phyloP scores from a whole-genome alignment of 2,113 vertebrate species.

The Sylvia atricapilla region DNA sequence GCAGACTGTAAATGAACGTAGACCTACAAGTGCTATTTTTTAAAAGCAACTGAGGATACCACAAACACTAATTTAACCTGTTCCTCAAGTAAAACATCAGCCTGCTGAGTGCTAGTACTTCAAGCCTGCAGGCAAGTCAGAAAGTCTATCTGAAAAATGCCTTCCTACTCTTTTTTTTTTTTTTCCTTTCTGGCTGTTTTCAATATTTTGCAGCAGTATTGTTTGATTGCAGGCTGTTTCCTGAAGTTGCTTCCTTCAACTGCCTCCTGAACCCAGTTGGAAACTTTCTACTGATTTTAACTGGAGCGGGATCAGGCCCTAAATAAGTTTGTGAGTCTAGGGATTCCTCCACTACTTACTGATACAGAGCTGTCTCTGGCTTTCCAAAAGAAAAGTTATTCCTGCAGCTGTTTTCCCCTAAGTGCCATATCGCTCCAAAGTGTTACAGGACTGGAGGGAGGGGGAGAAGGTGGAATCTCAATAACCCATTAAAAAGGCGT shows the following conservation, averaged over 20 bases:
- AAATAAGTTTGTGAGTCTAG: background rate
- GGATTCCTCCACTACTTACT: too few species aligned
- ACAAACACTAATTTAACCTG: background rate
- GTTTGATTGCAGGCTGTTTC: conserved; percentile 11
- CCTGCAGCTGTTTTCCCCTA: conserved; percentile 40
- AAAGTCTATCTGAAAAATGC: conserved; percentile 7
- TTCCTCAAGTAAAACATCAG: background rate
- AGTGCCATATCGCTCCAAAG: conserved; percentile 33
- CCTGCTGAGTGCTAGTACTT: background rate
- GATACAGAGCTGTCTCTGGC: background rate
- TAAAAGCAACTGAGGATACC: background rate
- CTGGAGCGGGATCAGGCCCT: background rate
- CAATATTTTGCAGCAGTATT: conserved; percentile 14
- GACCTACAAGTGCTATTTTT: background rate
- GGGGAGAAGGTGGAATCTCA: conserved; percentile 63
- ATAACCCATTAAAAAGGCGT: conserved; percentile 44
- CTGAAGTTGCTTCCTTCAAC: conserved; percentile 12
- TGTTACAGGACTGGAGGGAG: conserved; percentile 28
- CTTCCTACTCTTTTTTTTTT: conserved; percentile 4
- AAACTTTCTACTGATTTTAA: conserved; percentile 5
- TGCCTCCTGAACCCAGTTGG: background rate
- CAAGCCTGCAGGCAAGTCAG: background rate
- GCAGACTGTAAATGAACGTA: background rate
- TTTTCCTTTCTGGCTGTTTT: background rate
- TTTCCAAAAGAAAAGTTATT: background rate